Evolutionary conservation across 2,888 invertebrate genomes (phyloP).

Genomic region (Gandaritis pyraliata): DNA sequence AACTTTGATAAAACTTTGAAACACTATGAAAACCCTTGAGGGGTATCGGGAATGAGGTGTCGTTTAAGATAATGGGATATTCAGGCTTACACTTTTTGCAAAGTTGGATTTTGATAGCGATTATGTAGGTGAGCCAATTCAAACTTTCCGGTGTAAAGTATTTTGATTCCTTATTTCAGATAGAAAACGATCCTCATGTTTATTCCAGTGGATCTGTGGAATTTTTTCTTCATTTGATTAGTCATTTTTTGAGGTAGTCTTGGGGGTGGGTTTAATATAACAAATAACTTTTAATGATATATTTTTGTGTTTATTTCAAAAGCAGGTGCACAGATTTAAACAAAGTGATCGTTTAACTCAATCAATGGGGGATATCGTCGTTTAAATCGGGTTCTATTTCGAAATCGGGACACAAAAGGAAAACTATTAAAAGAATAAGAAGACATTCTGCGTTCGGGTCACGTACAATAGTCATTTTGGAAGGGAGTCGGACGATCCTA

Average conservation of each 20-base stretch:
- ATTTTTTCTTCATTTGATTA: too few species aligned
- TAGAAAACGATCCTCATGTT: not conserved
- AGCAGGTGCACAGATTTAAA: constrained; percentile 30
- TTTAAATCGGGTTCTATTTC: constrained; percentile 47
- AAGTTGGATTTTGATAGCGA: constrained; percentile 25
- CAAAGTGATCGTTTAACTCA: constrained; percentile 34
- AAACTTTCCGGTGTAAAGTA: constrained; percentile 17
- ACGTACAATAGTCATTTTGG: constrained; percentile 73
- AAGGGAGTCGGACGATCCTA: constrained; percentile 52
- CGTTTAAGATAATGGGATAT: constrained; percentile 30
- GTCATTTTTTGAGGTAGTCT: too few species aligned
- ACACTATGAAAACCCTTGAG: constrained; percentile 29
- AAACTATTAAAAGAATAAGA: constrained; percentile 68
- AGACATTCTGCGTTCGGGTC: constrained; percentile 61
- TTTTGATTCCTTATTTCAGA: constrained; percentile 1
- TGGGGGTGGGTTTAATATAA: too few species aligned
- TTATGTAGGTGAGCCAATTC: constrained; percentile 19
- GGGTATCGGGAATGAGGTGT: constrained; percentile 28
- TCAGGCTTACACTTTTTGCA: constrained; percentile 21
- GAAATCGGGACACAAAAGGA: constrained; percentile 55
- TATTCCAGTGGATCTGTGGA: not conserved
- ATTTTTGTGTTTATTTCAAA: not conserved
- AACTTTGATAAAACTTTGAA: constrained; percentile 34
- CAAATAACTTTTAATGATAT: too few species aligned
- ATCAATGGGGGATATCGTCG: constrained; percentile 41